A percentile compares a stretch with the other conserved stretches of the same genome.
These are phyloP conservation scores for Sebastes fasciatus DNA, from an alignment of 2,113 vertebrate species.

Conservation along the genomic window DNA sequence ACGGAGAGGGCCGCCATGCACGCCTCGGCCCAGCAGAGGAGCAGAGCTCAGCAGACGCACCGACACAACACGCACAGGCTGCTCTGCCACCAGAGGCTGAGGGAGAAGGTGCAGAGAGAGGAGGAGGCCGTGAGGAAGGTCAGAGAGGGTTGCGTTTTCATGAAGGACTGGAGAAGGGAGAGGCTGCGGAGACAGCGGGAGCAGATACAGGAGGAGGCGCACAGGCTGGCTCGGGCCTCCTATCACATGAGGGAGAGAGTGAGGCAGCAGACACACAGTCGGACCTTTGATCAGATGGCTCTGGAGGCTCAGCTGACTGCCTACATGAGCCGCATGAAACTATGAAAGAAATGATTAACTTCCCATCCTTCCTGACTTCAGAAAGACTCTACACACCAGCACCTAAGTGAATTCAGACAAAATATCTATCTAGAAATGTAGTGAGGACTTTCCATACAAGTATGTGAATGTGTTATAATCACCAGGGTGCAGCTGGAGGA, in stretches of 20 bases:
- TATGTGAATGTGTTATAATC: not conserved
- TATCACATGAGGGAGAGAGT: constrained; percentile 81
- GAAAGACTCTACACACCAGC: not conserved
- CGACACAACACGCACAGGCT: constrained; percentile 70
- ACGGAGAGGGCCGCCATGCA: constrained; percentile 61
- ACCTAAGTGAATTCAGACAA: no score
- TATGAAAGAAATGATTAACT: constrained; percentile 36
- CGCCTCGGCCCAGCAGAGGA: constrained; percentile 29
- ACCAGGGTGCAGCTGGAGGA: not conserved
- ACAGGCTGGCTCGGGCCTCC: constrained; percentile 73
- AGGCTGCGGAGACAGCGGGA: constrained; percentile 75
- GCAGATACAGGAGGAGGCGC: constrained; percentile 75
- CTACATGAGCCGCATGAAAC: constrained; percentile 65
- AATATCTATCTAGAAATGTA: not conserved
- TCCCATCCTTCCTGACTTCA: not conserved
- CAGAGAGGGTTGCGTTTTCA: constrained; percentile 68
- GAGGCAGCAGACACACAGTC: constrained; percentile 66
- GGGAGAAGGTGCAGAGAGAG: constrained; percentile 77
- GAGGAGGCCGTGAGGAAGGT: constrained; percentile 71
- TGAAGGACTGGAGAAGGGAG: constrained; percentile 80
- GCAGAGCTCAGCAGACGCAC: constrained; percentile 43
- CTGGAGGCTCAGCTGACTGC: constrained; percentile 75
- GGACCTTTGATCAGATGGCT: constrained; percentile 77
- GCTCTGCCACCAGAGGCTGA: constrained; percentile 72
- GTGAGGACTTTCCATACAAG: not conserved